Conservation (phyloP, 2,888 invertebrate species). For the Thera obeliscata region DNA sequence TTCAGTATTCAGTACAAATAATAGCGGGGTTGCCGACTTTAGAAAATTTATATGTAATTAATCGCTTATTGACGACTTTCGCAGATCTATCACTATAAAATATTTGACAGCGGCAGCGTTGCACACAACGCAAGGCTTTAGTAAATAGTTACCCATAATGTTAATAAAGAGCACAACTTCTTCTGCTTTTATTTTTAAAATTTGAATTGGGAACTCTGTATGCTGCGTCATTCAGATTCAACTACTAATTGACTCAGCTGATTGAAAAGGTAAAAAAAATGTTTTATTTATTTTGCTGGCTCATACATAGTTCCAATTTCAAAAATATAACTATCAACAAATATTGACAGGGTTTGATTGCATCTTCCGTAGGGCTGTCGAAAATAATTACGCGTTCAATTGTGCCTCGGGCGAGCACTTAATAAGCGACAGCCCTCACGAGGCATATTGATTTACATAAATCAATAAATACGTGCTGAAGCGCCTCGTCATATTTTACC, state of each 20-base stretch:
- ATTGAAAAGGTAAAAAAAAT: background rate
- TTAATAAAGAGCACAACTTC: too few species aligned
- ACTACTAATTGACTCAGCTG: too few species aligned
- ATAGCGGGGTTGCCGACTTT: too few species aligned
- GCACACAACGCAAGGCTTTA: too few species aligned
- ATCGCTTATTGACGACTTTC: too few species aligned
- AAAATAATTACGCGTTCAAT: conserved; percentile 25
- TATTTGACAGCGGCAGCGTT: too few species aligned
- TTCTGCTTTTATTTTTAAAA: background rate
- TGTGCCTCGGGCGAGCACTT: conserved; percentile 23
- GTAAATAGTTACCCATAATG: too few species aligned
- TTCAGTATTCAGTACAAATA: too few species aligned
- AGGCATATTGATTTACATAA: conserved; percentile 57
- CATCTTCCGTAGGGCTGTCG: conserved; percentile 24
- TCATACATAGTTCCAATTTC: background rate
- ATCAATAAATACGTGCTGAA: conserved; percentile 57
- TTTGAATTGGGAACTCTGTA: background rate
- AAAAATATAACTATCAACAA: background rate
- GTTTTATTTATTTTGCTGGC: background rate
- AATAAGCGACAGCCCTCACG: conserved; percentile 26
- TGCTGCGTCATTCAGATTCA: too few species aligned
- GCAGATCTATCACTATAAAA: too few species aligned
- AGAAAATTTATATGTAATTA: too few species aligned
- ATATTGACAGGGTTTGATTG: conserved; percentile 8
- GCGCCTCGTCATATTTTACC: conserved; percentile 31